A percentile compares a stretch with the other conserved stretches of the same genome.
Conservation (phyloP, 2,113 vertebrate genomes). For the Ammodramus savannarum region DNA sequence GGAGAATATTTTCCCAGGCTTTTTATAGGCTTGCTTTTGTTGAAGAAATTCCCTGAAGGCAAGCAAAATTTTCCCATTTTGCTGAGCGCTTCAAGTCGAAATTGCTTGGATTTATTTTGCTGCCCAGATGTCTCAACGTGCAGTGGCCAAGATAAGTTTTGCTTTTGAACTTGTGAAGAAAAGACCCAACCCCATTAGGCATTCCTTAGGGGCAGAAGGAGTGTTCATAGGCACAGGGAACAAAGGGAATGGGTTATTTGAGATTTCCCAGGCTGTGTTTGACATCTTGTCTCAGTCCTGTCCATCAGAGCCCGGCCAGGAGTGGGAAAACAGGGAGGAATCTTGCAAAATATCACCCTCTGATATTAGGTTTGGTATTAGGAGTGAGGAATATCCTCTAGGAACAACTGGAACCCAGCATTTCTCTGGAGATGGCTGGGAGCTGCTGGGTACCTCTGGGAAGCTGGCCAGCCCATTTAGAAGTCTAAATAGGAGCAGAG, state of each 20-base stretch:
- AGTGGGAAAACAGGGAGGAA: background rate
- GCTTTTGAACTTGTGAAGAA: background rate
- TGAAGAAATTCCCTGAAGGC: conserved; percentile 3
- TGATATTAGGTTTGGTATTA: background rate
- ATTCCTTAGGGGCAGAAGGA: background rate
- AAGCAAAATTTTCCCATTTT: conserved; percentile 34
- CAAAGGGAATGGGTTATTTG: background rate
- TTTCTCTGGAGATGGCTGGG: background rate
- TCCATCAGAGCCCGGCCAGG: background rate
- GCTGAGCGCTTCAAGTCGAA: background rate
- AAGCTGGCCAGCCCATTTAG: background rate
- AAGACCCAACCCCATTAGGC: background rate
- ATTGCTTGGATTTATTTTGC: conserved; percentile 24
- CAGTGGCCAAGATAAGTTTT: conserved; percentile 5
- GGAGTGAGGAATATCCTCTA: background rate
- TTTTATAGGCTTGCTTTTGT: conserved; percentile 13
- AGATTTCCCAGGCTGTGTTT: background rate
- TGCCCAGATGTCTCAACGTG: background rate
- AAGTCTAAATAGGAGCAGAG: background rate
- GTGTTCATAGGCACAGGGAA: background rate
- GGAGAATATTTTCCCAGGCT: background rate
- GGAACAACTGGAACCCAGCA: background rate
- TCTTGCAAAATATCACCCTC: background rate
- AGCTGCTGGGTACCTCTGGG: background rate
- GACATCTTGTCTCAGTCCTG: background rate